Evolutionary conservation across 2,888 invertebrate genomes (phyloP).

Genomic region (Rhingia rostrata): DNA sequence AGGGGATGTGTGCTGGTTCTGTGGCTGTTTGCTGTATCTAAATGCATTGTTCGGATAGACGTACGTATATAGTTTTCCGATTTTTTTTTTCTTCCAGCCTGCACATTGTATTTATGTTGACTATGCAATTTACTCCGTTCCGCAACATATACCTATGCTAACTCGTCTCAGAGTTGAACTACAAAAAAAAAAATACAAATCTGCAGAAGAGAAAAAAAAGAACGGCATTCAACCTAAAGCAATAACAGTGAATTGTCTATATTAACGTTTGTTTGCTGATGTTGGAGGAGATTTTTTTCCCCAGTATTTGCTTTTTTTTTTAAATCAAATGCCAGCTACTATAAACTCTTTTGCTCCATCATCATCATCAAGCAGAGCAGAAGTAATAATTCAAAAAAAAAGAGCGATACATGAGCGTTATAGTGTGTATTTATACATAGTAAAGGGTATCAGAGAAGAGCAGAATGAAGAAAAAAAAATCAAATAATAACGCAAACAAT

Average conservation of each 20-base stretch:
- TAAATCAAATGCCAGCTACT: slow-evolving; percentile 52
- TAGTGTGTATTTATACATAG: slow-evolving; percentile 36
- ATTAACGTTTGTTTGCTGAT: slow-evolving; percentile 54
- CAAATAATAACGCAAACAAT: slow-evolving; percentile 67
- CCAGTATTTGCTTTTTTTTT: not conserved
- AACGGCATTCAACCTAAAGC: slow-evolving; percentile 49
- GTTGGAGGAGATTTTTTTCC: slow-evolving; percentile 33
- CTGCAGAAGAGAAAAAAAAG: slow-evolving; percentile 7
- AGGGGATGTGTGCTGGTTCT: slow-evolving; percentile 49
- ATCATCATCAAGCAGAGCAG: slow-evolving; percentile 51
- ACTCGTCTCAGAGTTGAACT: slow-evolving; percentile 51
- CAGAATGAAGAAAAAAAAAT: slow-evolving; percentile 31
- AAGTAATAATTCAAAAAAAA: slow-evolving; percentile 57
- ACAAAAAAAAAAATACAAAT: slow-evolving; percentile 20
- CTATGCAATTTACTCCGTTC: slow-evolving; percentile 73
- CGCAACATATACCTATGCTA: slow-evolving; percentile 63
- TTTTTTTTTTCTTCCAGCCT: slow-evolving; percentile 11
- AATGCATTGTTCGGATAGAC: slow-evolving; percentile 68
- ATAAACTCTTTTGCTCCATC: slow-evolving; percentile 37
- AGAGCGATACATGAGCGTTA: slow-evolving; percentile 49
- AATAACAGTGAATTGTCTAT: slow-evolving; percentile 72
- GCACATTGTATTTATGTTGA: slow-evolving; percentile 59
- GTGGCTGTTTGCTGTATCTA: slow-evolving; percentile 41
- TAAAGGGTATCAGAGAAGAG: slow-evolving; percentile 39
- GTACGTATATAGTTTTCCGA: slow-evolving; percentile 13